A percentile compares a stretch with the other conserved stretches of the same genome.
phyloP scores from a whole-genome alignment of 2,888 invertebrate genomes.

The Beris chalybata region DNA sequence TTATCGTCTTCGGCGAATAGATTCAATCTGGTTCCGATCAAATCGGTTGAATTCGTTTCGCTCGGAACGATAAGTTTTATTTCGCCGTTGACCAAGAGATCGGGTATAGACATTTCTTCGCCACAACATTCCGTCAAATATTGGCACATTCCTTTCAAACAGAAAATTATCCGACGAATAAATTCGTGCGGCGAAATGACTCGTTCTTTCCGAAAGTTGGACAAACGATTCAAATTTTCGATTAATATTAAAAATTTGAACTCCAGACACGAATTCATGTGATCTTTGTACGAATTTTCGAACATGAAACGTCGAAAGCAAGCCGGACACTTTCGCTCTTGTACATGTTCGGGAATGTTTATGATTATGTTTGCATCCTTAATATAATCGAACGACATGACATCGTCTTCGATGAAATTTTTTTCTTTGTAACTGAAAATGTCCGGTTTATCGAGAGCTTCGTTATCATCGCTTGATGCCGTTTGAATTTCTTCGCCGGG shows the following conservation, averaged over 20 bases:
- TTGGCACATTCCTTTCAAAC: slow-evolving; percentile 51
- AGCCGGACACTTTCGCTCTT: slow-evolving; percentile 53
- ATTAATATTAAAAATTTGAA: slow-evolving; percentile 50
- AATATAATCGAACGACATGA: slow-evolving; percentile 50
- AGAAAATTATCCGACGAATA: slow-evolving; percentile 54
- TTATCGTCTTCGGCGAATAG: background rate
- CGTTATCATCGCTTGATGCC: slow-evolving; percentile 51
- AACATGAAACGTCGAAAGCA: slow-evolving; percentile 55
- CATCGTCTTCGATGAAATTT: slow-evolving; percentile 54
- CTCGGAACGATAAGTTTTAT: slow-evolving; percentile 39
- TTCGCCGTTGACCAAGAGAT: slow-evolving; percentile 40
- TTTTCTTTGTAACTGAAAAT: slow-evolving; percentile 53
- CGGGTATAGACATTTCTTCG: slow-evolving; percentile 48
- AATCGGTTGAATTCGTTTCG: slow-evolving; percentile 40
- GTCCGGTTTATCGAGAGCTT: slow-evolving; percentile 43
- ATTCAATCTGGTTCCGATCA: slow-evolving; percentile 37
- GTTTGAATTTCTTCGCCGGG: slow-evolving; percentile 42
- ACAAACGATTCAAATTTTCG: slow-evolving; percentile 49
- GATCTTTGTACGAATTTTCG: slow-evolving; percentile 52
- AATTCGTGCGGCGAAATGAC: slow-evolving; percentile 55
- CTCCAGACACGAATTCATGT: slow-evolving; percentile 52
- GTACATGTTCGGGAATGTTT: slow-evolving; percentile 52
- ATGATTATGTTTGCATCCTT: slow-evolving; percentile 51
- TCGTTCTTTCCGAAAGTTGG: slow-evolving; percentile 49
- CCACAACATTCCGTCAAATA: slow-evolving; percentile 52